phyloP scores from a whole-genome alignment of 2,888 invertebrate species.

The Metallyticus violacea region DNA sequence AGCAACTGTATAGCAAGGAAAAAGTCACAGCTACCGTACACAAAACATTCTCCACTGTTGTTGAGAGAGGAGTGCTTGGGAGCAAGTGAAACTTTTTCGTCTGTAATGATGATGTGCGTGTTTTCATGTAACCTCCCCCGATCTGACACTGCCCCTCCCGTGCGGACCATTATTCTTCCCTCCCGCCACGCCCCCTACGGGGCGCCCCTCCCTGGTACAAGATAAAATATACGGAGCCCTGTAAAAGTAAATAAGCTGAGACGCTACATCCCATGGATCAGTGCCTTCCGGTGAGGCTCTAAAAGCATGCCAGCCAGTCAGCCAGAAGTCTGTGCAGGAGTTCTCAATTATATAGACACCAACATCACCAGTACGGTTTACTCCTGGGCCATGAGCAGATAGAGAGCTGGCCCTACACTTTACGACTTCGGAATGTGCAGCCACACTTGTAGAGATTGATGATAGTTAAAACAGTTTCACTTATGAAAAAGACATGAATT shows the following conservation, averaged over 20 bases:
- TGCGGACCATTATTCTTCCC: conserved; percentile 12
- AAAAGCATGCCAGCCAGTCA: not conserved
- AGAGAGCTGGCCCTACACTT: not conserved
- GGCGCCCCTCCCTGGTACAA: conserved; percentile 2
- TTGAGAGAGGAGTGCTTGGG: not conserved
- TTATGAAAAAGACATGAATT: too few species aligned
- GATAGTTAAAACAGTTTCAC: too few species aligned
- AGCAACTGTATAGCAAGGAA: not conserved
- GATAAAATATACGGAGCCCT: conserved; percentile 11
- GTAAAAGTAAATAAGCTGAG: conserved; percentile 17
- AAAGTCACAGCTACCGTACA: not conserved
- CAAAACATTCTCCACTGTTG: not conserved
- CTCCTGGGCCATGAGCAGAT: too few species aligned
- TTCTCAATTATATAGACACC: not conserved
- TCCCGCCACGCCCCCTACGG: conserved; percentile 14
- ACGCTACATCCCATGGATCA: conserved; percentile 17
- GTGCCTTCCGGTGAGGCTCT: not conserved
- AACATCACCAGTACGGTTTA: too few species aligned
- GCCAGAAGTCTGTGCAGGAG: not conserved
- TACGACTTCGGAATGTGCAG: not conserved
- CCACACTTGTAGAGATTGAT: too few species aligned
- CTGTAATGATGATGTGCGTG: conserved; percentile 6
- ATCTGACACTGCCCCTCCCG: conserved; percentile 10
- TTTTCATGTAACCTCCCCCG: not conserved
- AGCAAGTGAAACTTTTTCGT: not conserved